These are phyloP conservation scores for Peromyscus californicus DNA, from an alignment of 2,113 vertebrate species.

Conservation along the genomic window DNA sequence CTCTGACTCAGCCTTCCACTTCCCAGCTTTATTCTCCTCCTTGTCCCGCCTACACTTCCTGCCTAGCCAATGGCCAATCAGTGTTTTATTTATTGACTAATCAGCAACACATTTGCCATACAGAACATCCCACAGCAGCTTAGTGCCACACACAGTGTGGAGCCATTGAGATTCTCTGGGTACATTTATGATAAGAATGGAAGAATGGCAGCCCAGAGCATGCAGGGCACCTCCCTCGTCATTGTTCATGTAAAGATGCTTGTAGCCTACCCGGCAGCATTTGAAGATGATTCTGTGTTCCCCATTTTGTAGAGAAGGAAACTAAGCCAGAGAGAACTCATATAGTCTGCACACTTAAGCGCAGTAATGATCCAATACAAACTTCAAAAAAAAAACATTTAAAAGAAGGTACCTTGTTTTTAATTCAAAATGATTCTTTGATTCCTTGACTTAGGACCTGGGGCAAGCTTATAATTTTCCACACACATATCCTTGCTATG, in stretches of 20 bases:
- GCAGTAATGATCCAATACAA: background rate
- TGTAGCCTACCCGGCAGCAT: background rate
- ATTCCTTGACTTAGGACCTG: background rate
- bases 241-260: background rate
- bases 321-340: background rate
- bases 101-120: too few species aligned
- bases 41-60: too few species aligned
- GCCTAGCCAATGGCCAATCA: too few species aligned
- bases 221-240: background rate
- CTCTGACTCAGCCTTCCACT: too few species aligned
- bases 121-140: too few species aligned
- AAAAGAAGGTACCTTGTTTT: conserved; percentile 5
- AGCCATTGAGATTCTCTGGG: background rate
- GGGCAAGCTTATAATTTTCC: background rate
- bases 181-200: background rate
- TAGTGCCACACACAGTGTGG: background rate
- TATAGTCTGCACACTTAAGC: background rate
- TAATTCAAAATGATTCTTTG: conserved; percentile 10
- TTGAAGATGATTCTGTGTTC: background rate
- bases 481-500: background rate
- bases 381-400: background rate
- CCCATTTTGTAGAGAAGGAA: background rate
- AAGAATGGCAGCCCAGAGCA: background rate
- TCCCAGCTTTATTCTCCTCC: too few species aligned
- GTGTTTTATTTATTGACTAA: too few species aligned